Conservation (phyloP, 2,113 vertebrate genomes). For the Grantiella picta region DNA sequence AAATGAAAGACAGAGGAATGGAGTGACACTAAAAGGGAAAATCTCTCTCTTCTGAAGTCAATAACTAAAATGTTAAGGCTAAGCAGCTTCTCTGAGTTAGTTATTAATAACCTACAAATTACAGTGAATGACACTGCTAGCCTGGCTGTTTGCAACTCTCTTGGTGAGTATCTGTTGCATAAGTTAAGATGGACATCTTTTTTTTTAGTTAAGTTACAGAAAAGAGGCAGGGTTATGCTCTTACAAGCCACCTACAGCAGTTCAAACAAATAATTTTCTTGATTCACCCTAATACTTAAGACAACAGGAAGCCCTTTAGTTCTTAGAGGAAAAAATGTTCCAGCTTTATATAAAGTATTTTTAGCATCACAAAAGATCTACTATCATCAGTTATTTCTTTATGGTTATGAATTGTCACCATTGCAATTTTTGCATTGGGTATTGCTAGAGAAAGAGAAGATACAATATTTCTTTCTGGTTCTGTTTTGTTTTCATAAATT, state of each 20-base stretch:
- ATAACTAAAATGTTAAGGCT: neutral
- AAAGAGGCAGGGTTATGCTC: neutral
- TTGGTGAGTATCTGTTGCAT: neutral
- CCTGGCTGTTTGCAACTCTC: neutral
- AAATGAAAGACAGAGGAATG: neutral
- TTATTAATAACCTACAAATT: neutral
- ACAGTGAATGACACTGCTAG: neutral
- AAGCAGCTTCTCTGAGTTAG: neutral
- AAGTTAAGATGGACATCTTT: neutral
- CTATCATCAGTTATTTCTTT: constrained; percentile 33
- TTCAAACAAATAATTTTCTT: neutral
- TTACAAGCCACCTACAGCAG: neutral
- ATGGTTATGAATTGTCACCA: constrained; percentile 43
- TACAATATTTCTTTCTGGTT: constrained; percentile 22
- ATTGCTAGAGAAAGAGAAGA: constrained; percentile 46
- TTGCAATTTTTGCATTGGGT: constrained; percentile 46
- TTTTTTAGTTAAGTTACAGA: neutral
- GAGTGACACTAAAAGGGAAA: neutral
- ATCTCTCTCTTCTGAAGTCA: neutral
- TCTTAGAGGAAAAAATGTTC: neutral
- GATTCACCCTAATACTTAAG: neutral
- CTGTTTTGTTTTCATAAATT: constrained; percentile 68
- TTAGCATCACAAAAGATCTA: neutral
- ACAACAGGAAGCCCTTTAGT: neutral
- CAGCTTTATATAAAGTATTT: neutral